Evolutionary conservation across 2,888 invertebrate species (phyloP).

Genomic region (Micropterix aruncella): DNA sequence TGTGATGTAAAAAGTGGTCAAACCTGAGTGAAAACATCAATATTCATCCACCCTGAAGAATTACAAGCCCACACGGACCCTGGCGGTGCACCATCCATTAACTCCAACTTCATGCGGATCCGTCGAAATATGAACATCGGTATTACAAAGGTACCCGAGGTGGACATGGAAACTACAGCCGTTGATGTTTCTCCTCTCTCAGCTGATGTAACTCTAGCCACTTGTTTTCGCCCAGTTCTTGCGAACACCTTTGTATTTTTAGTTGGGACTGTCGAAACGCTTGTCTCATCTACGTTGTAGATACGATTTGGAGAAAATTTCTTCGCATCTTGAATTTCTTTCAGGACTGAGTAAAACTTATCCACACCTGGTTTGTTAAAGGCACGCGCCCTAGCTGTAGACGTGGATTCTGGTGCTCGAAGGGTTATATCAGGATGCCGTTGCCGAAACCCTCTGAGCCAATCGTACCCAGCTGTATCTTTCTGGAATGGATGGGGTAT

Average conservation of each 20-base stretch:
- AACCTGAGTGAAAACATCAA: slow-evolving; percentile 18
- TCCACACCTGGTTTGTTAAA: slow-evolving; percentile 11
- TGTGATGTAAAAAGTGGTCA: slow-evolving; percentile 19
- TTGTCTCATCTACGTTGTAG: slow-evolving; percentile 9
- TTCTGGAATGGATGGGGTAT: neutral
- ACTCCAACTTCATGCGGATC: slow-evolving; percentile 13
- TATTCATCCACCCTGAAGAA: slow-evolving; percentile 16
- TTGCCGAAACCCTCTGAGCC: too few species aligned
- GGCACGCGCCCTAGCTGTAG: slow-evolving; percentile 10
- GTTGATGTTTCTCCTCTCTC: slow-evolving; percentile 15
- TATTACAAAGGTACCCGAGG: slow-evolving; percentile 14
- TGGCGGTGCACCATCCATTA: slow-evolving; percentile 17
- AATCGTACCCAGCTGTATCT: neutral
- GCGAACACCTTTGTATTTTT: slow-evolving; percentile 14
- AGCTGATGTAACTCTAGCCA: slow-evolving; percentile 14
- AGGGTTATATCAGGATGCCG: neutral
- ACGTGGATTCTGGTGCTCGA: slow-evolving; percentile 6
- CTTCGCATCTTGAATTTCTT: slow-evolving; percentile 1
- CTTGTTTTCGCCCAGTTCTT: slow-evolving; percentile 14
- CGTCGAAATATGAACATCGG: slow-evolving; percentile 16
- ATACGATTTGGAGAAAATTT: slow-evolving; percentile 4
- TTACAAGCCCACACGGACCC: slow-evolving; percentile 14
- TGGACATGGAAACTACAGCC: slow-evolving; percentile 14
- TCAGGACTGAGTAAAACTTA: slow-evolving; percentile 5
- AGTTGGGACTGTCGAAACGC: slow-evolving; percentile 12